phyloP scores from a whole-genome alignment of 2,888 invertebrate genomes.

The Trachelus troglodyta region DNA sequence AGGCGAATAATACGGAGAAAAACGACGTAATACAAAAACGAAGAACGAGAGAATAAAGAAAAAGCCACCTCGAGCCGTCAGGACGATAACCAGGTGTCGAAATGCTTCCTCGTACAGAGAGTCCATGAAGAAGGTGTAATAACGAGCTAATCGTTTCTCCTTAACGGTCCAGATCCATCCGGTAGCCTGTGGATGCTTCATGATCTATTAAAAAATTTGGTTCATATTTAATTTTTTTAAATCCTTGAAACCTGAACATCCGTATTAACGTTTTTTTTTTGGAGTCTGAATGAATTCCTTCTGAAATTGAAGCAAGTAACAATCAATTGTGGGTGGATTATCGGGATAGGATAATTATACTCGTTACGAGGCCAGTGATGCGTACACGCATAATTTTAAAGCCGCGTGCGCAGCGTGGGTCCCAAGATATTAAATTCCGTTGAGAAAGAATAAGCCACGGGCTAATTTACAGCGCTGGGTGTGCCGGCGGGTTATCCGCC shows the following conservation, averaged over 20 bases:
- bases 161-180: background rate
- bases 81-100: background rate
- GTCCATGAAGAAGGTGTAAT: background rate
- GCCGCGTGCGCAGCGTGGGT: constrained; percentile 59
- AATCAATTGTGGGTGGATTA: background rate
- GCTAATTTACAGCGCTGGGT: constrained; percentile 61
- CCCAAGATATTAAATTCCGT: constrained; percentile 60
- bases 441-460: constrained; percentile 56
- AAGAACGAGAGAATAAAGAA: background rate
- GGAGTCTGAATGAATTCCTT: background rate
- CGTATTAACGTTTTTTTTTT: background rate
- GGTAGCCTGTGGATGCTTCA: background rate
- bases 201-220: background rate
- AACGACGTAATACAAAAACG: background rate
- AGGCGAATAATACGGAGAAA: background rate
- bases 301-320: background rate
- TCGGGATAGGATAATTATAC: constrained; percentile 54
- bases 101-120: background rate
- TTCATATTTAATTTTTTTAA: background rate
- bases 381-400: constrained; percentile 53
- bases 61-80: background rate
- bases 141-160: background rate
- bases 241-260: background rate
- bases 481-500: constrained; percentile 40
- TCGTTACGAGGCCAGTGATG: constrained; percentile 50